Conservation (phyloP, 64 coral and sea anemone genomes). For the Pachyseris speciosa region DNA sequence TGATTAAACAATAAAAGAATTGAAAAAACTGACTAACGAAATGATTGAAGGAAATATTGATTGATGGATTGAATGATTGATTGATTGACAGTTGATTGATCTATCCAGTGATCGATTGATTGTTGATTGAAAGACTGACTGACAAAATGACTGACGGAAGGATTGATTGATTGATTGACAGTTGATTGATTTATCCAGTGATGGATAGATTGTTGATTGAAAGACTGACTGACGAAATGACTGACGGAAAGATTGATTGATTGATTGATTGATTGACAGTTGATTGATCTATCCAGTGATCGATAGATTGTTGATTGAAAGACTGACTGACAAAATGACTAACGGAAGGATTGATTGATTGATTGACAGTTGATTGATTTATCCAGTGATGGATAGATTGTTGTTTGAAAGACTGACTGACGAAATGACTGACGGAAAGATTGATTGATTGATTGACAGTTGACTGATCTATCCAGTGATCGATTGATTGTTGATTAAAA, state of each 20-base stretch:
- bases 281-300: too few species aligned
- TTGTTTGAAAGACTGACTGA: neutral
- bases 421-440: neutral
- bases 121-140: neutral
- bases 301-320: neutral
- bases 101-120: too few species aligned
- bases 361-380: neutral
- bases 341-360: neutral
- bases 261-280: too few species aligned
- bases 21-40: too few species aligned
- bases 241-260: neutral
- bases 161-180: neutral
- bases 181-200: neutral
- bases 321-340: neutral
- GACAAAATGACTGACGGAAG: neutral
- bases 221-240: neutral
- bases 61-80: too few species aligned
- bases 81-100: too few species aligned
- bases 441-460: too few species aligned
- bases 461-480: too few species aligned
- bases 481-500: neutral
- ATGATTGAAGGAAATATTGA: too few species aligned
- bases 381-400: neutral
- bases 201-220: neutral
- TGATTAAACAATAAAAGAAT: too few species aligned